Conservation (phyloP, 2,113 vertebrate genomes). For the Tupaia chinensis region DNA sequence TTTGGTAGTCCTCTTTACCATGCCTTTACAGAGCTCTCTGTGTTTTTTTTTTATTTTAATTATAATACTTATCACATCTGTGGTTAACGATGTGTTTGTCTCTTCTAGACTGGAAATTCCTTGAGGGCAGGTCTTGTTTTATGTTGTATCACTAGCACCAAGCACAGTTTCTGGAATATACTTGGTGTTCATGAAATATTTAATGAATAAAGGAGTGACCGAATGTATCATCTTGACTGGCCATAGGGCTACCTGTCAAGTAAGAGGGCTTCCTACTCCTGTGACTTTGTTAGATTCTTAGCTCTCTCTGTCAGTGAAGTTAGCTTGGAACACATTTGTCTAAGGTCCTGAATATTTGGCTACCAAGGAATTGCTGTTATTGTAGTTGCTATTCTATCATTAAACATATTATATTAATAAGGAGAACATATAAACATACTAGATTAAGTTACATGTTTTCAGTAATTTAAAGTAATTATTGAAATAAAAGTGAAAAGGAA, state of each 20-base stretch:
- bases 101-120: neutral
- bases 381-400: neutral
- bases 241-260: too few species aligned
- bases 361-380: conserved; percentile 21
- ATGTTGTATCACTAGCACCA: neutral
- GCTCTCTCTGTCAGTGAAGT: neutral
- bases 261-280: neutral
- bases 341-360: conserved; percentile 16
- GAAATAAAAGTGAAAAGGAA: conserved; percentile 44
- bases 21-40: neutral
- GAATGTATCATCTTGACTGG: neutral
- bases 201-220: neutral
- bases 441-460: conserved; percentile 47
- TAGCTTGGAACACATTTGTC: neutral
- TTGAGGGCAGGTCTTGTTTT: neutral
- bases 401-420: neutral
- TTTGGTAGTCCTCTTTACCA: neutral
- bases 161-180: neutral
- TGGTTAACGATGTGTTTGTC: neutral
- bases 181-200: neutral
- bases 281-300: neutral
- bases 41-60: neutral
- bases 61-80: neutral
- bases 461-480: conserved; percentile 7
- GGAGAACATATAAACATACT: neutral